phyloP scores from a whole-genome alignment of 2,888 invertebrate genomes.

The Baccha elongata region DNA sequence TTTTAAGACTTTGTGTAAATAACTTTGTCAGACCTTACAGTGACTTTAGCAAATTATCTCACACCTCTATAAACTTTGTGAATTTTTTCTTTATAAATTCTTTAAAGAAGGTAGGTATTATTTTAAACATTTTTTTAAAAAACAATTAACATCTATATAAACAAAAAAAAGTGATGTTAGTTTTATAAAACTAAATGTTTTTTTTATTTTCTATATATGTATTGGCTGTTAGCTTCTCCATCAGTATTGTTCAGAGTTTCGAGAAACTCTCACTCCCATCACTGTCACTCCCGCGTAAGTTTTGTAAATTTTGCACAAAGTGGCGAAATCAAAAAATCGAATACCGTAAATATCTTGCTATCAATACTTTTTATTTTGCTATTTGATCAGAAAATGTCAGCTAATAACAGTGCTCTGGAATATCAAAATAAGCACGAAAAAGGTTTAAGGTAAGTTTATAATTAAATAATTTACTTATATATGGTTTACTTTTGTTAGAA shows the following conservation, averaged over 20 bases:
- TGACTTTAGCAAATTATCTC: no score
- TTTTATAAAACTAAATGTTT: no score
- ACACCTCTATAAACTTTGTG: no score
- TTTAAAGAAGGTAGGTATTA: no score
- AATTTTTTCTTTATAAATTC: no score
- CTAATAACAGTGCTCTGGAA: constrained; percentile 3
- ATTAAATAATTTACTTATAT: constrained; percentile 15
- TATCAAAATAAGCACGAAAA: neutral
- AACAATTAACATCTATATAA: no score
- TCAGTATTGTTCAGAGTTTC: constrained; percentile 18
- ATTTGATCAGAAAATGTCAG: neutral
- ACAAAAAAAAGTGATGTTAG: no score
- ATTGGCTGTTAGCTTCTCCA: no score
- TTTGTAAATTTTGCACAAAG: neutral
- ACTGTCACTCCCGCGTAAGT: neutral
- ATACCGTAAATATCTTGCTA: neutral
- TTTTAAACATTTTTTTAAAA: no score
- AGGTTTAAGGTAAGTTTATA: constrained; percentile 24
- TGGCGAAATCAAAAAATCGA: constrained; percentile 4
- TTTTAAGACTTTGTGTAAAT: no score
- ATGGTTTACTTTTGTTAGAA: constrained; percentile 26
- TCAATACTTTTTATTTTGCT: neutral
- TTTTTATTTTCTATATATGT: no score
- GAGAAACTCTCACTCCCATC: neutral
- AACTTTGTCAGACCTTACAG: no score